Conservation (phyloP, 2,797 vertebrate genomes). For the Poeciliopsis turneri region DNA sequence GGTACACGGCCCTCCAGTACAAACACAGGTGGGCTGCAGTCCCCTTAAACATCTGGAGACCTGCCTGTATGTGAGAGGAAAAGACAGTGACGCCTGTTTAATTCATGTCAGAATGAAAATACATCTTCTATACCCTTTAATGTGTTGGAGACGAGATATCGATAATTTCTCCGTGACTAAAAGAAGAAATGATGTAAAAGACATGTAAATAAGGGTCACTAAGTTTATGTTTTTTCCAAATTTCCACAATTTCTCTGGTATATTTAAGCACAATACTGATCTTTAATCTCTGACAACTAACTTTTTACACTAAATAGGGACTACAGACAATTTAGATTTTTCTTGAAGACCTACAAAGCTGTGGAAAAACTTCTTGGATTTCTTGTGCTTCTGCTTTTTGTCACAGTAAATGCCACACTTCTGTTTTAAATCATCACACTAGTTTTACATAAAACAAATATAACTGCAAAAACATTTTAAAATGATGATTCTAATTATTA, state of each 20-base stretch:
- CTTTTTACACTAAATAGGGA: neutral
- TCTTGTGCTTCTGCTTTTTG: neutral
- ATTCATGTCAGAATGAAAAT: neutral
- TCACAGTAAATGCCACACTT: neutral
- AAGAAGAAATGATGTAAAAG: neutral
- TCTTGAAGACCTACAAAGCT: neutral
- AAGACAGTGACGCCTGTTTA: neutral
- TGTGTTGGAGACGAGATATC: neutral
- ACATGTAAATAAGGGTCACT: neutral
- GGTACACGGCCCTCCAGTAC: slow-evolving; percentile 70
- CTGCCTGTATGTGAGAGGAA: slow-evolving; percentile 55
- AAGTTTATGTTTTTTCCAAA: neutral
- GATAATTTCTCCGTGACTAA: neutral
- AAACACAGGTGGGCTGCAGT: slow-evolving; percentile 60
- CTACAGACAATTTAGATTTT: neutral
- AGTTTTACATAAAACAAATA: neutral
- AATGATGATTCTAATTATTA: neutral
- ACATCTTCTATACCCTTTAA: neutral
- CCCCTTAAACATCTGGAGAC: slow-evolving; percentile 76
- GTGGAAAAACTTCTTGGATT: neutral
- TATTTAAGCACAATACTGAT: neutral
- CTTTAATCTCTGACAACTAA: neutral
- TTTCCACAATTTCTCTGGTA: neutral
- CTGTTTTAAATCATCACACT: neutral
- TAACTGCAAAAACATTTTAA: neutral